Evolutionary conservation across 2,888 invertebrate species (phyloP).

Genomic region (Catonia carolina): DNA sequence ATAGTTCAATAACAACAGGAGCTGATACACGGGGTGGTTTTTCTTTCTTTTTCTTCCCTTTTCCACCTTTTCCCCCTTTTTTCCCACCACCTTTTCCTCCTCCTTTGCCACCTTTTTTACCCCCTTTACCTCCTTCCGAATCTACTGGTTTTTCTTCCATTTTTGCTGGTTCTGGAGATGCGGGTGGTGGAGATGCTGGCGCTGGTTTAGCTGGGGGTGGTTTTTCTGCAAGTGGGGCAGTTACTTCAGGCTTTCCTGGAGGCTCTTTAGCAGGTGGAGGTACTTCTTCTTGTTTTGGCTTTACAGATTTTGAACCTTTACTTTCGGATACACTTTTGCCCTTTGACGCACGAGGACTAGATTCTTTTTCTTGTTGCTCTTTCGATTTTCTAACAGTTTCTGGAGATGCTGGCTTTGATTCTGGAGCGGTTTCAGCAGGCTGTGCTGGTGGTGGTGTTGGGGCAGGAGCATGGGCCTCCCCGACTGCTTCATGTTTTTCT

Average conservation of each 20-base stretch:
- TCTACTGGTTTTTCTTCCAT: no score
- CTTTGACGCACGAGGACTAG: neutral
- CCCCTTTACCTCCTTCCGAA: no score
- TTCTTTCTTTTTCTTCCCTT: slow-evolving; percentile 6
- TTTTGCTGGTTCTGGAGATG: slow-evolving; percentile 45
- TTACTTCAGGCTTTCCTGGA: neutral
- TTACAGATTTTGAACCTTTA: neutral
- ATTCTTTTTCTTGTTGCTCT: neutral
- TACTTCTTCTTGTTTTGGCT: neutral
- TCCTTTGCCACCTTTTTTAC: no score
- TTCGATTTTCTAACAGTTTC: no score
- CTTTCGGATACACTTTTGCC: neutral
- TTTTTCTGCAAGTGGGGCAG: neutral
- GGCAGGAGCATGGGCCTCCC: neutral
- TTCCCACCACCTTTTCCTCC: slow-evolving; percentile 42
- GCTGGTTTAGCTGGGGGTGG: neutral
- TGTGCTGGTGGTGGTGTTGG: no score
- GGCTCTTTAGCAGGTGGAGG: neutral
- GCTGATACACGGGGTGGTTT: no score
- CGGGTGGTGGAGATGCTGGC: slow-evolving; percentile 13
- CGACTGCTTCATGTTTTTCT: neutral
- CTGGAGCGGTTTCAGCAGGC: no score
- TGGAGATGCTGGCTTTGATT: no score
- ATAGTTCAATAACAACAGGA: no score
- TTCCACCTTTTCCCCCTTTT: slow-evolving; percentile 38